These are phyloP conservation scores for Cynocephalus volans DNA, from an alignment of 2,113 vertebrate species.

Conservation along the genomic window DNA sequence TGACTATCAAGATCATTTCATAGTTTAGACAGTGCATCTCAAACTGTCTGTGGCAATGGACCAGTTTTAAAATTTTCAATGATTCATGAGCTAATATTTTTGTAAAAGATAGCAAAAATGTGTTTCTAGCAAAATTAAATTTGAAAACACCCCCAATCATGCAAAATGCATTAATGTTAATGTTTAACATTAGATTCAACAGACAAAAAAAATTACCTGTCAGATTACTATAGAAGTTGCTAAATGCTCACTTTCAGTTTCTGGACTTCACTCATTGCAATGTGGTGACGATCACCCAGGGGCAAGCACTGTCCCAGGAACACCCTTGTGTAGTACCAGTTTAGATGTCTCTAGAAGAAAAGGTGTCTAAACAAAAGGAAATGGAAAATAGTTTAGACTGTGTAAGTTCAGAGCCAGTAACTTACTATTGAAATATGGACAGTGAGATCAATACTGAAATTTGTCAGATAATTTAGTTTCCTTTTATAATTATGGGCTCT, in stretches of 20 bases:
- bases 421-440: background rate
- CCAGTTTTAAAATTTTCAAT: background rate
- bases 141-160: background rate
- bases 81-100: background rate
- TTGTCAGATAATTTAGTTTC: constrained; percentile 50
- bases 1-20: background rate
- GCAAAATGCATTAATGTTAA: background rate
- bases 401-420: background rate
- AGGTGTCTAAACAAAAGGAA: background rate
- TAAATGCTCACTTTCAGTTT: background rate
- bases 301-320: background rate
- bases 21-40: background rate
- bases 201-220: background rate
- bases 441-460: constrained; percentile 10
- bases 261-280: background rate
- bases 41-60: background rate
- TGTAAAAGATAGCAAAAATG: constrained; percentile 15
- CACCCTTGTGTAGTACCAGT: too few relatives aligned
- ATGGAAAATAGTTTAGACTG: background rate
- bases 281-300: accelerated
- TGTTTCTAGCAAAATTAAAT: constrained; percentile 37
- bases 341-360: background rate
- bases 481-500: background rate
- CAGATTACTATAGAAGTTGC: background rate
- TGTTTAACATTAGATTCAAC: constrained; percentile 36